Conservation (phyloP, 2,113 vertebrate genomes). For the Chionis minor region DNA sequence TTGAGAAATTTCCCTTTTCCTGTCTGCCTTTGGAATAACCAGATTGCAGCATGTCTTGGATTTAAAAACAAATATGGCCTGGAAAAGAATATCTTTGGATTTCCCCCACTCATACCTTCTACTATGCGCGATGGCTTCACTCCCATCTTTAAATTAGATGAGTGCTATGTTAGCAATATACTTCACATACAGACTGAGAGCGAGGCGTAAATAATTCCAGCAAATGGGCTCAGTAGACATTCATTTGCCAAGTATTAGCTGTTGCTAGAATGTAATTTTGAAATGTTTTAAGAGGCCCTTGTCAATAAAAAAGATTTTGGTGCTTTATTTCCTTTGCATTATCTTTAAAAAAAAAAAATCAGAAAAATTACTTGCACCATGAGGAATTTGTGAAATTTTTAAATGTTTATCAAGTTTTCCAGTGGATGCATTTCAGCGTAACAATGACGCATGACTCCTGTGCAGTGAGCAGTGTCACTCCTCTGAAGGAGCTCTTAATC, state of each 20-base stretch:
- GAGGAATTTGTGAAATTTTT: neutral
- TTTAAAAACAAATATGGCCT: constrained; percentile 42
- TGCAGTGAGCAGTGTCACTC: neutral
- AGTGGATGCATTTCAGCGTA: neutral
- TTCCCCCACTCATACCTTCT: constrained; percentile 16
- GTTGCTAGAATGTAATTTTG: neutral
- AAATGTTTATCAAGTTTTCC: neutral
- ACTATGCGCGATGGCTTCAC: constrained; percentile 16
- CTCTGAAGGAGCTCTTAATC: neutral
- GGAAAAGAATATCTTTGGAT: constrained; percentile 31
- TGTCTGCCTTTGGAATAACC: neutral
- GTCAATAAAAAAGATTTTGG: neutral
- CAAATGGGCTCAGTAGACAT: neutral
- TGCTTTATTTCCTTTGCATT: neutral
- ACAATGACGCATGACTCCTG: neutral
- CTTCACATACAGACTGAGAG: neutral
- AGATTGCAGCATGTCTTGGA: neutral
- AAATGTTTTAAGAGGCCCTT: neutral
- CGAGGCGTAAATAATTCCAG: constrained; percentile 1
- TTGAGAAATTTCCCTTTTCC: constrained; percentile 24
- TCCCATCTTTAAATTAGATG: constrained; percentile 33
- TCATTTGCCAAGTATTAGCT: constrained; percentile 4
- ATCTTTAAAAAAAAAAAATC: neutral
- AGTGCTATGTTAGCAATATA: constrained; percentile 18
- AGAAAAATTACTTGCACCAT: neutral